phyloP scores from a whole-genome alignment of 2,113 vertebrate genomes.

The Xiphorhynchus elegans region DNA sequence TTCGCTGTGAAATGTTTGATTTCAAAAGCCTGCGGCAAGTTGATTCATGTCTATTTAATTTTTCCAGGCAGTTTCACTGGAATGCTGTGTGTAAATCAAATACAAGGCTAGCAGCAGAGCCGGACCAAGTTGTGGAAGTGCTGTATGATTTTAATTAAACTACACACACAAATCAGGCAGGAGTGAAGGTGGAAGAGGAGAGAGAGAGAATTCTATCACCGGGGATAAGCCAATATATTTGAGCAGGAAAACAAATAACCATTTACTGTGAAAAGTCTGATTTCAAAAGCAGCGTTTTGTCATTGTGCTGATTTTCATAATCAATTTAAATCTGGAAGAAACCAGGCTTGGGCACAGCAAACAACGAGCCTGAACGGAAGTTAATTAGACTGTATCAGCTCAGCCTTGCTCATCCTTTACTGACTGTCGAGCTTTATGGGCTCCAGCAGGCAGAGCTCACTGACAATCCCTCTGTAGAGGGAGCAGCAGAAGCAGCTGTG shows the following conservation, averaged over 20 bases:
- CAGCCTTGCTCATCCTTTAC: not conserved
- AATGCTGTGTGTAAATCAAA: slow-evolving; percentile 59
- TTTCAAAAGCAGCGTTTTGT: slow-evolving; percentile 39
- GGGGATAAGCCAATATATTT: slow-evolving; percentile 1
- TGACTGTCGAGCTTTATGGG: not conserved
- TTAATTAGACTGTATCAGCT: slow-evolving; percentile 2
- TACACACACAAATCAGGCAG: slow-evolving; percentile 42
- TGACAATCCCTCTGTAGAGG: not conserved
- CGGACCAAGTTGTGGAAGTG: slow-evolving; percentile 1
- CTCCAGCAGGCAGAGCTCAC: not conserved
- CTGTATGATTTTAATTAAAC: slow-evolving; percentile 63
- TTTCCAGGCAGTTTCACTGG: slow-evolving; percentile 66
- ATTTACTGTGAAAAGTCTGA: slow-evolving; percentile 30
- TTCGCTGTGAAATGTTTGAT: slow-evolving; percentile 36
- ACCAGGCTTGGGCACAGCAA: not conserved
- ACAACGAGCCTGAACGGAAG: not conserved
- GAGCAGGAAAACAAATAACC: slow-evolving; percentile 28
- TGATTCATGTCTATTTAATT: slow-evolving; percentile 70
- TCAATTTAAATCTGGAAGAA: slow-evolving; percentile 50
- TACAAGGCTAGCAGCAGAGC: slow-evolving; percentile 27
- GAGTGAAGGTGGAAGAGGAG: not conserved
- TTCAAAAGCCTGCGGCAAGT: slow-evolving; percentile 55
- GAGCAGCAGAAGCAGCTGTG: not conserved
- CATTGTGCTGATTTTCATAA: slow-evolving; percentile 7
- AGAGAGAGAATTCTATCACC: not conserved